Evolutionary conservation across 2,113 vertebrate genomes (phyloP), one percentile per base, ranked within the genome.

Genomic region (Pelecanus crispus): DNA sequence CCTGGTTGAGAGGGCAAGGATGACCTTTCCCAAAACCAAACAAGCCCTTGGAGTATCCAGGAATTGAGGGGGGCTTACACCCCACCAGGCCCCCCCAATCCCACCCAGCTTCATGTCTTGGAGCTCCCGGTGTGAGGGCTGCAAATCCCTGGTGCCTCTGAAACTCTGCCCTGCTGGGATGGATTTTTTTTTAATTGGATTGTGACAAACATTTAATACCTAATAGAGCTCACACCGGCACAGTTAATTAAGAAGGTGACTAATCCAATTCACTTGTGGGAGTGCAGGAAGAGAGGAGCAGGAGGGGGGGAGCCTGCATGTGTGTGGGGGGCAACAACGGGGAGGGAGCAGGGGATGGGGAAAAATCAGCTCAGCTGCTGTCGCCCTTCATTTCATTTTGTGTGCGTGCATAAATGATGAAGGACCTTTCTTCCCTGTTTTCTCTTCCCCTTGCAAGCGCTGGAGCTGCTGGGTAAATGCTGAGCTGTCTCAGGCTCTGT

Each of bases 191-290:
- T 86, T 97, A 97, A 98, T 98, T 98, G 98, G 98, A 98, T 98
- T 98, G 98, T 97, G 97, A 98, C 98, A 98, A 98, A 98, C 97
- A 98, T 98, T 98, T 98, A 98, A 98, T 98, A 98, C 97, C 96
- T 98, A 98, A 98, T 98, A 98, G 97, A 98, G 97, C 97, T 98
- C 97, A 97, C 93, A 96, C 97, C 86, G 87, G 98, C 98, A 98
- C 97, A 98, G 98, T 98, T 98, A 98, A 98, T 98, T 98, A 98
- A 98, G 97, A 97, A 98, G 97, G 97, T 98, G 98, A 98, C 98
- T 98, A 98, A 98, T 98, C 95, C 95, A 97, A 98, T 98, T 98
- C 97, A 88, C 92, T 96, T 26, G 63, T 96, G 95, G 94, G 92
- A 96, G 91, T 66, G 24, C 70, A 86, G 95, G 83, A 94, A 92